These are phyloP conservation scores for Perithous albicinctus DNA, from an alignment of 2,888 invertebrate genomes.

Conservation along the genomic window DNA sequence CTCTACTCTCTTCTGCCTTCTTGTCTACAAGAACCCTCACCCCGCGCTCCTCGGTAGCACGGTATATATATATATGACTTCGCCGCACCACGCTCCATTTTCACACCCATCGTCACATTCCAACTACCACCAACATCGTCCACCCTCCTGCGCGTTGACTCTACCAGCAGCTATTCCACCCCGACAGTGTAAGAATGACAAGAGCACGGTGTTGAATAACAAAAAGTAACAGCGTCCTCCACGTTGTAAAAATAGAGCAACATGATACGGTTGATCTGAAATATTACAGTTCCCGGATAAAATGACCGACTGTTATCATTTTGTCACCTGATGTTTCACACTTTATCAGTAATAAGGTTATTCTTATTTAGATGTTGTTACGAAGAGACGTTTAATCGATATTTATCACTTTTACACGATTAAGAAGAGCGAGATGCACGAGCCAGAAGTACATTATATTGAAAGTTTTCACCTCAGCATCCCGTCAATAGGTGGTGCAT, in stretches of 20 bases:
- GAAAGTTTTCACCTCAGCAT: background rate
- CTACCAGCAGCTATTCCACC: conserved; percentile 34
- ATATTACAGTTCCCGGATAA: background rate
- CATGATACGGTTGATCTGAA: background rate
- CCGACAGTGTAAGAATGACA: conserved; percentile 57
- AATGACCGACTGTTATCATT: background rate
- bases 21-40: conserved; percentile 52
- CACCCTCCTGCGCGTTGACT: background rate
- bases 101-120: conserved; percentile 63
- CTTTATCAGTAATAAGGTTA: background rate
- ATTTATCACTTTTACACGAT: background rate
- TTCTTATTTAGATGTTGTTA: background rate
- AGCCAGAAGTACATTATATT: background rate
- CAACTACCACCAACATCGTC: conserved; percentile 46
- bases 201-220: conserved; percentile 63
- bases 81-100: conserved; percentile 47
- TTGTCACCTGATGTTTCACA: background rate
- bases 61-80: conserved; percentile 5
- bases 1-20: conserved; percentile 57
- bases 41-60: conserved; percentile 6
- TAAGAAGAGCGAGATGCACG: background rate
- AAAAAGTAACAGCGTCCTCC: conserved; percentile 50
- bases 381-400: background rate
- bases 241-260: background rate
- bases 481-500: conserved; percentile 1